These are phyloP conservation scores for Diadema setosum DNA, from an alignment of 35 echinoderm and acorn worm species.

Conservation along the genomic window DNA sequence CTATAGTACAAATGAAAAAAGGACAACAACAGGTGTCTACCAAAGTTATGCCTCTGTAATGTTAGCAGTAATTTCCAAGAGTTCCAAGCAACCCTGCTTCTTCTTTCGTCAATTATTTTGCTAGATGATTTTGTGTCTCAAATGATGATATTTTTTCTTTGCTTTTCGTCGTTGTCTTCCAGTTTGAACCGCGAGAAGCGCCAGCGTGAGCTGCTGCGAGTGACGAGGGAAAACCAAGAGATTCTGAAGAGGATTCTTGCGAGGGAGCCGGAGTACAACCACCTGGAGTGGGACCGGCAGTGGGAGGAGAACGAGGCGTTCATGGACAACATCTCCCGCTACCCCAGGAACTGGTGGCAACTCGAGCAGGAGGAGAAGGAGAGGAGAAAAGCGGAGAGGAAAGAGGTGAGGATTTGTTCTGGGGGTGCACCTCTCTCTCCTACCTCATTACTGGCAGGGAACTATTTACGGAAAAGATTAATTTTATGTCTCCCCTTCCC, in stretches of 20 bases:
- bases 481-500: neutral
- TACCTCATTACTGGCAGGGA: neutral
- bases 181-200: constrained; percentile 97
- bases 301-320: constrained; percentile 98
- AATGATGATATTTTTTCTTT: no score
- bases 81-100: no score
- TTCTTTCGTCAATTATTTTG: no score
- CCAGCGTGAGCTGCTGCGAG: constrained; percentile 77
- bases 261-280: constrained; percentile 96
- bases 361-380: constrained; percentile 79
- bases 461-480: neutral
- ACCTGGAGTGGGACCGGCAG: constrained; percentile 77
- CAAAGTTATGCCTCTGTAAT: no score
- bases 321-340: constrained; percentile 92
- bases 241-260: constrained; percentile 91
- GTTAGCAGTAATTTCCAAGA: no score
- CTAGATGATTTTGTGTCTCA: no score
- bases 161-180: no score
- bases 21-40: no score
- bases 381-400: constrained; percentile 27
- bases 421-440: neutral
- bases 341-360: constrained; percentile 97
- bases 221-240: constrained; percentile 95
- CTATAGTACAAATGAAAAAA: no score
- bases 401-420: constrained; percentile 34